phyloP scores from a whole-genome alignment of 2,888 invertebrate species.

The Spilarctia lutea region DNA sequence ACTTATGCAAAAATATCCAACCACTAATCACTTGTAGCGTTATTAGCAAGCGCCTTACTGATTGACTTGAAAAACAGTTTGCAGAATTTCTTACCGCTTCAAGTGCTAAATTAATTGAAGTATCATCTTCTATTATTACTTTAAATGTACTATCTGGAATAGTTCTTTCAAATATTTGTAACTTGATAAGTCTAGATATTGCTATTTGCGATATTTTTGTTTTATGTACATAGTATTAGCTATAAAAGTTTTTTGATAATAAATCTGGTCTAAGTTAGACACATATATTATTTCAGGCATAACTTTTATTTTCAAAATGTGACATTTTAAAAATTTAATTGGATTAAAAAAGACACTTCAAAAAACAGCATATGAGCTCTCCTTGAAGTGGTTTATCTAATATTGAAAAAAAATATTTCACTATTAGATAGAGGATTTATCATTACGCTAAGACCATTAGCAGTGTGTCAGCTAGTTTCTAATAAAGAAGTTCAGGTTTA shows the following conservation, averaged over 20 bases:
- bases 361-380: too few relatives aligned
- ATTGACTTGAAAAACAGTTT: conserved; percentile 57
- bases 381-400: too few relatives aligned
- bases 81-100: conserved; percentile 24
- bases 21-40: conserved; percentile 47
- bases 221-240: not conserved
- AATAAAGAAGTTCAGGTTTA: conserved; percentile 1
- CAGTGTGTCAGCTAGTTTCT: too few relatives aligned
- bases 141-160: conserved; percentile 3
- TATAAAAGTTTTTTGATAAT: not conserved
- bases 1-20: conserved; percentile 65
- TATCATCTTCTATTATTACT: conserved; percentile 18
- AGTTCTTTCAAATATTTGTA: not conserved
- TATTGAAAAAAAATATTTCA: too few relatives aligned
- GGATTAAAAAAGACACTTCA: too few relatives aligned
- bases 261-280: not conserved
- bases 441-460: too few relatives aligned
- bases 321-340: too few relatives aligned
- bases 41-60: conserved; percentile 43
- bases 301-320: not conserved
- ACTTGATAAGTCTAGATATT: not conserved
- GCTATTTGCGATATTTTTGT: not conserved
- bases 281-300: not conserved
- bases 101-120: conserved; percentile 33
- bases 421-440: too few relatives aligned